Evolutionary conservation across 2,797 vertebrate genomes (phyloP).

Genomic region (Propithecus perrieri): DNA sequence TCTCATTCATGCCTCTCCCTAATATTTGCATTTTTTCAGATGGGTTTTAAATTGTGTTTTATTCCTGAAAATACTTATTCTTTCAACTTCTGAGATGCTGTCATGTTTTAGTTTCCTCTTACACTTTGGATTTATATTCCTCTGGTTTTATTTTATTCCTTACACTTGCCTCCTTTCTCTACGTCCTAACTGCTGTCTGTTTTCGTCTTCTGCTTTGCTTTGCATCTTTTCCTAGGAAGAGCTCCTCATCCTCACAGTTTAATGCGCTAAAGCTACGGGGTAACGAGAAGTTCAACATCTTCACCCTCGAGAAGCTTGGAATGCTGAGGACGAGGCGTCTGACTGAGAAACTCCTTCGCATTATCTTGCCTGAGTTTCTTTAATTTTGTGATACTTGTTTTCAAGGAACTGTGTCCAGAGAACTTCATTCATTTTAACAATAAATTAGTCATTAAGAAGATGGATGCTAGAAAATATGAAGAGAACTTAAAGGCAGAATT

Average conservation of each 20-base stretch:
- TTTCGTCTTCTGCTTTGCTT: not conserved
- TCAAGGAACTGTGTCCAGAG: slow-evolving; percentile 80
- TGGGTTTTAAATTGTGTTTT: not conserved
- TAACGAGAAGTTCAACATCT: not conserved
- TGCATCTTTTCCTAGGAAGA: not conserved
- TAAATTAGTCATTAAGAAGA: slow-evolving; percentile 82
- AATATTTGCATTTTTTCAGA: not conserved
- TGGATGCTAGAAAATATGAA: slow-evolving; percentile 78
- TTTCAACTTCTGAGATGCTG: not conserved
- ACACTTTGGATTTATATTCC: not conserved
- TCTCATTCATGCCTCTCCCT: not conserved
- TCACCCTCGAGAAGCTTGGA: not conserved
- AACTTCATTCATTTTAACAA: slow-evolving; percentile 77
- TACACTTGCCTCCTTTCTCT: not conserved
- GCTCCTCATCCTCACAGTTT: not conserved
- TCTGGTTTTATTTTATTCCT: not conserved
- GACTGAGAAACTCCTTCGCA: not conserved
- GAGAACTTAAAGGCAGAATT: slow-evolving; percentile 79
- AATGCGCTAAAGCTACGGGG: not conserved
- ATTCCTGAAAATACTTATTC: not conserved
- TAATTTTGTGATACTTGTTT: slow-evolving; percentile 44
- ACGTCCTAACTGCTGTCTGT: not conserved
- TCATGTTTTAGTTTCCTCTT: not conserved
- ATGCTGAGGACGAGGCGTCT: not conserved
- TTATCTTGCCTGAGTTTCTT: not conserved